Percentiles rank a stretch among this genome's conserved stretches.
phyloP scores from a whole-genome alignment of 2,888 invertebrate genomes.

The Pheosia gnoma region DNA sequence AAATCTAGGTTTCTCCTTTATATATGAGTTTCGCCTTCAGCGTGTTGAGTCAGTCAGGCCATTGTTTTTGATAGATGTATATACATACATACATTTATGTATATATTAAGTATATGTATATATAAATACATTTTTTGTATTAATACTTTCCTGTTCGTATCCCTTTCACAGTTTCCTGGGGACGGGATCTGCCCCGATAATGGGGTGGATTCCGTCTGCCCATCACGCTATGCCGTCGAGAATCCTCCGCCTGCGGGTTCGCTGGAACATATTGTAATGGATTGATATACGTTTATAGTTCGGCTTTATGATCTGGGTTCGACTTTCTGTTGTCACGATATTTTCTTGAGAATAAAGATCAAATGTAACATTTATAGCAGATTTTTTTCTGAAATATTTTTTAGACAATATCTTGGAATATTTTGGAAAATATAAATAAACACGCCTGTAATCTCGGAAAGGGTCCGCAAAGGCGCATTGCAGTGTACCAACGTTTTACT shows the following conservation, averaged over 20 bases:
- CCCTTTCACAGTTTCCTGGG: slow-evolving; percentile 22
- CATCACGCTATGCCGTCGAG: slow-evolving; percentile 12
- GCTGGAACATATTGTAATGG: slow-evolving; percentile 27
- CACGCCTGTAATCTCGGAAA: too few species aligned
- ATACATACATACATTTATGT: not conserved
- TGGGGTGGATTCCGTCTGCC: slow-evolving; percentile 28
- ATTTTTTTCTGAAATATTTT: too few species aligned
- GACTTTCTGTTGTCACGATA: slow-evolving; percentile 10
- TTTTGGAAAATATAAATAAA: too few species aligned
- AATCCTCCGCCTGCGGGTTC: slow-evolving; percentile 9
- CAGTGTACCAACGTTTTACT: too few species aligned
- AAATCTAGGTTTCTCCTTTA: too few species aligned
- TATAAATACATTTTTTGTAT: slow-evolving; percentile 16
- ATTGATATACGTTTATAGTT: slow-evolving; percentile 28
- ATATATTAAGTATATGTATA: slow-evolving; percentile 4
- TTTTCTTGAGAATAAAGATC: not conserved
- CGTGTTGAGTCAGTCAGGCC: too few species aligned
- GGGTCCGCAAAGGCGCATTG: too few species aligned
- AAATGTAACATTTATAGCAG: too few species aligned
- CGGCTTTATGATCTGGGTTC: slow-evolving; percentile 14
- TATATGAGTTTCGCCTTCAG: too few species aligned
- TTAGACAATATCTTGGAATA: too few species aligned
- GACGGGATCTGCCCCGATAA: slow-evolving; percentile 17
- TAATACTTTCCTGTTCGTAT: slow-evolving; percentile 24
- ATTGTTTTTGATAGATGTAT: too few species aligned